These are phyloP conservation scores for Bombus terrestris DNA, from an alignment of 1,140 invertebrate genomes.

Conservation along the genomic window DNA sequence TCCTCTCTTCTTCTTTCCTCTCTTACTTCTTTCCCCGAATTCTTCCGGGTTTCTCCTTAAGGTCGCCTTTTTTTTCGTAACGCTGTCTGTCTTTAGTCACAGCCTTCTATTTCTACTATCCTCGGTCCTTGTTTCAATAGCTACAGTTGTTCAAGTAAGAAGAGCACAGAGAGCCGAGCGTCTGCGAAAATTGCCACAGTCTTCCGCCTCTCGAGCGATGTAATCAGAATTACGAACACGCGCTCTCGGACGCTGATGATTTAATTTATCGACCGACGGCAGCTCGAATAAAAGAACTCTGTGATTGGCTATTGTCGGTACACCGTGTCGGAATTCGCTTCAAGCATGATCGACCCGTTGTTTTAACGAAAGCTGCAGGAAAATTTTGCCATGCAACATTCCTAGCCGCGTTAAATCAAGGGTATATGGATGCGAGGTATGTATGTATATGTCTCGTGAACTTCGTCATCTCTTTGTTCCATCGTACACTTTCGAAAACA, in stretches of 20 bases:
- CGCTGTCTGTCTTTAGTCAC: neutral
- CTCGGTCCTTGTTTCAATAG: neutral
- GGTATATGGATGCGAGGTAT: too few relatives aligned
- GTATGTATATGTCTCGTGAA: neutral
- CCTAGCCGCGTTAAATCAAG: neutral
- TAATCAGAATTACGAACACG: constrained; percentile 35
- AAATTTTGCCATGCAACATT: neutral
- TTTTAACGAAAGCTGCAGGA: neutral
- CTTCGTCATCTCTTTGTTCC: neutral
- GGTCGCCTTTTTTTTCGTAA: neutral
- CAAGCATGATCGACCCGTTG: neutral
- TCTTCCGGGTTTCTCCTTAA: neutral
- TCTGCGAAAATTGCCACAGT: constrained; percentile 17
- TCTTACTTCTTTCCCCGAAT: neutral
- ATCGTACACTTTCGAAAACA: too few relatives aligned
- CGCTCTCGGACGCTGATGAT: constrained; percentile 17
- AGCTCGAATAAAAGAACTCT: neutral
- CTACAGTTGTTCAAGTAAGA: neutral
- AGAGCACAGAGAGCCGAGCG: neutral
- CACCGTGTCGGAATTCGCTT: neutral
- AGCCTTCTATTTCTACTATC: neutral
- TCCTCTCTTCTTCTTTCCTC: neutral
- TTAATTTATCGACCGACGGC: constrained; percentile 18
- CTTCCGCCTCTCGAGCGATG: neutral
- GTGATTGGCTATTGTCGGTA: constrained; percentile 23